phyloP scores from a whole-genome alignment of 2,888 invertebrate genomes.

The Pachymerium ferrugineum region DNA sequence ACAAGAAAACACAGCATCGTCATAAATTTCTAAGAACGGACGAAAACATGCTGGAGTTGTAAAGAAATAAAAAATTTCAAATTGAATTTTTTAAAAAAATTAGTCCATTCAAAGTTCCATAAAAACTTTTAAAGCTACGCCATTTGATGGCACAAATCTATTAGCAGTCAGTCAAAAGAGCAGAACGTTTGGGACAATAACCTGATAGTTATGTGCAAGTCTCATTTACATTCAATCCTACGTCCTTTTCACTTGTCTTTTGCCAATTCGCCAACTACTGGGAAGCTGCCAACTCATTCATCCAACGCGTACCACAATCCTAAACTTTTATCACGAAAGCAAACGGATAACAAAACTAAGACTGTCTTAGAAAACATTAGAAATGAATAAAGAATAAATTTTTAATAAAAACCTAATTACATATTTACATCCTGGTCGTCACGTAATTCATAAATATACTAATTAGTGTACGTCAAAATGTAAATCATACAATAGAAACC shows the following conservation, averaged over 20 bases:
- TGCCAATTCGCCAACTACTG: not conserved
- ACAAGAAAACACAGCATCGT: too few species aligned
- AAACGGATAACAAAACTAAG: not conserved
- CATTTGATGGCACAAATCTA: not conserved
- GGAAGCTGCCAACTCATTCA: not conserved
- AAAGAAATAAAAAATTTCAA: too few species aligned
- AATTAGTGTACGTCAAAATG: too few species aligned
- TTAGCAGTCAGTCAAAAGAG: not conserved
- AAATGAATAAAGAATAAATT: not conserved
- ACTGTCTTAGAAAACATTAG: not conserved
- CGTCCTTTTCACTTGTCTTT: not conserved
- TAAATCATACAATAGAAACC: too few species aligned
- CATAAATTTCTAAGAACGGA: too few species aligned
- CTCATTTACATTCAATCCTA: conserved; percentile 7
- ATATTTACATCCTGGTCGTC: too few species aligned
- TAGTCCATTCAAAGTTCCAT: too few species aligned
- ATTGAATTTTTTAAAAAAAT: too few species aligned
- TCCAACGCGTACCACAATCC: not conserved
- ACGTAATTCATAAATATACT: too few species aligned
- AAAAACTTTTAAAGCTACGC: too few species aligned
- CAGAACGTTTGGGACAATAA: conserved; percentile 4
- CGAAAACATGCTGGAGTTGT: too few species aligned
- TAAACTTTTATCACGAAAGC: not conserved
- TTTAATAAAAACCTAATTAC: too few species aligned
- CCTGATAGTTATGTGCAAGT: not conserved